These are phyloP conservation scores for Pogona vitticeps DNA, from an alignment of 2,113 vertebrate genomes.

Conservation along the genomic window DNA sequence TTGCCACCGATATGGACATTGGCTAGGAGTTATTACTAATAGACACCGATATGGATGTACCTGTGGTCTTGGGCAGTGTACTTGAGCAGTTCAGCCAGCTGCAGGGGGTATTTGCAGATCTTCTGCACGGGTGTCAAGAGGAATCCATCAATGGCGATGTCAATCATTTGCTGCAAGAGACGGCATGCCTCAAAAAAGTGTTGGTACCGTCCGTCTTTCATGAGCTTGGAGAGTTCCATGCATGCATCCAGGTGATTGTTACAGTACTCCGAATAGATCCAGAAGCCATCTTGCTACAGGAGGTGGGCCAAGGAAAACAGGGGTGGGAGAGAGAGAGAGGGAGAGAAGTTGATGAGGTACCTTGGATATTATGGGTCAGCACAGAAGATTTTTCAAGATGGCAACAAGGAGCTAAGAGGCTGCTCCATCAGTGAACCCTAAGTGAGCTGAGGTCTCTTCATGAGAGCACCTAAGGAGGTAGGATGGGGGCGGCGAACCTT, in stretches of 20 bases:
- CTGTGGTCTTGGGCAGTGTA: conserved; percentile 99
- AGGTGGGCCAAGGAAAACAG: conserved; percentile 25
- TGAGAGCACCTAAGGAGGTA: not conserved
- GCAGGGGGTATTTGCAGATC: conserved; percentile 99
- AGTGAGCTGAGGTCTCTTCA: not conserved
- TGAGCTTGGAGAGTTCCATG: conserved; percentile 98
- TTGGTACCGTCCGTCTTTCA: conserved; percentile 97
- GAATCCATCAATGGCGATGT: conserved; percentile 98
- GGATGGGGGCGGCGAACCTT: too few relatives aligned
- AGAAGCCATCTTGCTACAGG: conserved; percentile 96
- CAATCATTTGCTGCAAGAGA: conserved; percentile 98
- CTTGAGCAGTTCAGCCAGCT: conserved; percentile 96
- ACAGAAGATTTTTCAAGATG: not conserved
- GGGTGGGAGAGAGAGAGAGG: not conserved
- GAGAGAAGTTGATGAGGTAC: not conserved
- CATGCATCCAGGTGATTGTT: conserved; percentile 98
- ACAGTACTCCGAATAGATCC: conserved; percentile 99
- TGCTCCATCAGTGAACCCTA: not conserved
- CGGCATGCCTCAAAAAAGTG: conserved; percentile 99
- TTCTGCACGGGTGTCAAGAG: conserved; percentile 98
- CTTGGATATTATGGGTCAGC: too few relatives aligned
- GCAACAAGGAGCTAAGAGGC: not conserved
- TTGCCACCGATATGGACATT: too few relatives aligned
- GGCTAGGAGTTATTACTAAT: too few relatives aligned
- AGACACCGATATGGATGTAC: conserved; percentile 65